Evolutionary conservation across 2,797 vertebrate species (phyloP), one percentile per base, ranked within the genome.

Genomic region (Hybognathus amarus): DNA sequence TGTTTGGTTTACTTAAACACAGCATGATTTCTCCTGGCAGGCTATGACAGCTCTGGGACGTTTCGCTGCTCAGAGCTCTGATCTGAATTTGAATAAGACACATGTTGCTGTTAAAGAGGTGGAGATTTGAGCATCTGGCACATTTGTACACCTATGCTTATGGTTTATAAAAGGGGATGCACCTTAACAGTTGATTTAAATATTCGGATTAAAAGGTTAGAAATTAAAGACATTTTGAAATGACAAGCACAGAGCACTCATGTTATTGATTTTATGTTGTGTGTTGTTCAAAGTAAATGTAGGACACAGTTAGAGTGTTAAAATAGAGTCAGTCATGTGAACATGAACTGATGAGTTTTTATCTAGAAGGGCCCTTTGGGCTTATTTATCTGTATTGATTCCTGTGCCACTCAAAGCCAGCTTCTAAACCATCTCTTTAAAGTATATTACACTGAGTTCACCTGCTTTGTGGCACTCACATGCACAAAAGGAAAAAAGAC

Each of bases 1-100:
- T 77, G 40, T 77, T 47, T 47, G 59, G 59, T 33, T 77, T 64
- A 77, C 38, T 64, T 77, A 47, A 64, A 64, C 40, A 33, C n/a
- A 20, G 59, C 24, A 15, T 77, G 40, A 64, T 64, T 77, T n/a
- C 59, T 77, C 59, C 76, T 64, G 38, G 76, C 59, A 64, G 42
- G 76, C 40, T 64, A n/a, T 64, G 59, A 77, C 59, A 77, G 76
- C 76, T 64, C 59, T 33, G 59, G 76, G 76, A 77, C 3, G 11
- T 30, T 77, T 56, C 64, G 38, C 76, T 77, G 76, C 76, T 64
- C 76, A 45, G 56, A 47, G 56, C 17, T 47, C 38, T 77, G 59
- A 77, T 77, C 76, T 33, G 59, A 77, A 77, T 77, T 64, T 77
- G 59, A 64, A 77, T 77, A 59, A 64, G 40, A 77, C 76, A 77